phyloP scores from a whole-genome alignment of 2,888 invertebrate genomes.

The Peribatodes rhomboidaria region DNA sequence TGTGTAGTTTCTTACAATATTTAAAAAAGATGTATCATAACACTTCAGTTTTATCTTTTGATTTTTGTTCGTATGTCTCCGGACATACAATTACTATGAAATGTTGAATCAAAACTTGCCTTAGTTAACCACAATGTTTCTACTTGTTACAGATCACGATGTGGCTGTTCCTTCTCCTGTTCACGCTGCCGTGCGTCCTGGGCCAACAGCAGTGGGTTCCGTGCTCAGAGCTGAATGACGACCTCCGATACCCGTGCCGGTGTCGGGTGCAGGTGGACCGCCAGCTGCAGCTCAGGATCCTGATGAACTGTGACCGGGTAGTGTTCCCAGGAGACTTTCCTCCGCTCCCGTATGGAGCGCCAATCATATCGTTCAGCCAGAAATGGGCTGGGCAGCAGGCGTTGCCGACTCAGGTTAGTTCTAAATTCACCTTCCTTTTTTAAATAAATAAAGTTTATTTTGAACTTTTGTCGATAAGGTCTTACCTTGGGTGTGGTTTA shows the following conservation, averaged over 20 bases:
- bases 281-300: conserved; percentile 82
- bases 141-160: conserved; percentile 65
- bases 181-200: conserved; percentile 63
- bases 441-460: background rate
- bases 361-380: conserved; percentile 93
- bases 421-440: background rate
- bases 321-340: conserved; percentile 93
- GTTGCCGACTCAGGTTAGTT: conserved; percentile 90
- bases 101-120: no score
- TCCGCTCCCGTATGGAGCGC: conserved; percentile 91
- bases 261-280: conserved; percentile 83
- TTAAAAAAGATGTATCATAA: no score
- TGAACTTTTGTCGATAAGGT: no score
- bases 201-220: conserved; percentile 88
- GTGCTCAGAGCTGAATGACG: conserved; percentile 91
- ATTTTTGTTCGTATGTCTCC: no score
- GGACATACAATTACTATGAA: no score
- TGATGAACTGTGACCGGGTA: conserved; percentile 93
- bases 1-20: no score
- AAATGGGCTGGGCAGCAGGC: conserved; percentile 93
- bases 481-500: no score
- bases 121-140: conserved; percentile 18
- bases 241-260: conserved; percentile 91
- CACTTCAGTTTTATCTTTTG: no score
- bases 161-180: conserved; percentile 70